Evolutionary conservation across 2,113 vertebrate species (phyloP).

Genomic region (Scomber scombrus): DNA sequence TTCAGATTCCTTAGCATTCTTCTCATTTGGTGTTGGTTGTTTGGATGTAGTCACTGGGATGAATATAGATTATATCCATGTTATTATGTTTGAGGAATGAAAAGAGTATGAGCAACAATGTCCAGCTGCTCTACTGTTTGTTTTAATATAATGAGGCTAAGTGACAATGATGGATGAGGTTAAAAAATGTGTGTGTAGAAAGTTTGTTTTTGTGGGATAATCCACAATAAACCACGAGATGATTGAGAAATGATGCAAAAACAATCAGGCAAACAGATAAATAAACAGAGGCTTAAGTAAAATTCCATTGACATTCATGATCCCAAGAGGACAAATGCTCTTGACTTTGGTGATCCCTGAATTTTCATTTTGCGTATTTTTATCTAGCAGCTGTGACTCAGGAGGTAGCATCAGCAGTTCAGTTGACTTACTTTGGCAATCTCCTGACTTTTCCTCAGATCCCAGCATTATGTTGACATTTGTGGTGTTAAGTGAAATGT

Average conservation of each 20-base stretch:
- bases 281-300: not conserved
- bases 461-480: too few relatives aligned
- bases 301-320: not conserved
- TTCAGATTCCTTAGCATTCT: constrained; percentile 46
- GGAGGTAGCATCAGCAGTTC: too few relatives aligned
- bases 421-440: too few relatives aligned
- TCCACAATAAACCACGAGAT: not conserved
- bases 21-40: constrained; percentile 24
- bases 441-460: too few relatives aligned
- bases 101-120: constrained; percentile 50
- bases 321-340: too few relatives aligned
- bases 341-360: too few relatives aligned
- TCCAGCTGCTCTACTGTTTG: constrained; percentile 46
- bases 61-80: constrained; percentile 43
- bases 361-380: too few relatives aligned
- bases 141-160: constrained; percentile 11
- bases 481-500: too few relatives aligned
- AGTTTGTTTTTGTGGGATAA: too few relatives aligned
- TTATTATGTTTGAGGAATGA: constrained; percentile 61
- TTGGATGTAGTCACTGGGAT: constrained; percentile 47
- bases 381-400: too few relatives aligned
- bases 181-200: not conserved
- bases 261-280: not conserved
- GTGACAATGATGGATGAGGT: not conserved
- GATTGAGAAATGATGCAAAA: not conserved